A percentile compares a stretch with the other conserved stretches of the same genome.
Conservation (phyloP, 1,140 invertebrate genomes). For the Bicyclus anynana region DNA sequence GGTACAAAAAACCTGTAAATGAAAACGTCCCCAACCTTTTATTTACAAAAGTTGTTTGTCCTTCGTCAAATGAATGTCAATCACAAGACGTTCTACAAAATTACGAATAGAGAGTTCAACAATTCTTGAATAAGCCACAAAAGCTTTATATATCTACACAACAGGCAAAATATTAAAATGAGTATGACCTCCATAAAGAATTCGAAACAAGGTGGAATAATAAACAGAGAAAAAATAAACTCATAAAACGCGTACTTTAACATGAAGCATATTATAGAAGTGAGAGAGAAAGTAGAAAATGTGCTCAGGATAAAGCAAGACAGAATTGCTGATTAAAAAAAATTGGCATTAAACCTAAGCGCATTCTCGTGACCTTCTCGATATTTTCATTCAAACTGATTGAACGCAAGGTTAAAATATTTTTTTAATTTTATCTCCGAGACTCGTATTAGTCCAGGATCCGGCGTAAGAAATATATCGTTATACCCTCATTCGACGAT, state of each 20-base stretch:
- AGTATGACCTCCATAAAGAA: background rate
- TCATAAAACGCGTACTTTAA: constrained; percentile 26
- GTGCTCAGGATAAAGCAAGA: no score
- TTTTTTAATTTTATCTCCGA: no score
- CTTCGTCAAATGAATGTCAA: background rate
- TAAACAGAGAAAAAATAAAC: constrained; percentile 20
- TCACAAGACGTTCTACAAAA: background rate
- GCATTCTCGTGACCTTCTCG: constrained; percentile 5
- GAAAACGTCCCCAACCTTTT: no score
- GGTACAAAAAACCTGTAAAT: no score
- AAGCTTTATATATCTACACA: background rate
- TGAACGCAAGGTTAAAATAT: background rate
- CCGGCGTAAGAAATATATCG: no score
- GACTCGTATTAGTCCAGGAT: no score
- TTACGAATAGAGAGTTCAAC: no score
- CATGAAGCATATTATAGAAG: constrained; percentile 1
- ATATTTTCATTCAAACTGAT: constrained; percentile 18
- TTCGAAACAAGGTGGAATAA: background rate
- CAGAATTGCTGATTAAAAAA: no score
- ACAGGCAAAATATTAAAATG: background rate
- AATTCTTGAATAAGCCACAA: background rate
- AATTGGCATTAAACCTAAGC: constrained; percentile 18
- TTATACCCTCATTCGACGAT: no score
- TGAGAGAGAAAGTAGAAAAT: constrained; percentile 15
- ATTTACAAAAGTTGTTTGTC: no score